Percentiles rank a stretch among this genome's conserved stretches.
phyloP scores from a whole-genome alignment of 2,888 invertebrate genomes.

The Apamea monoglypha region DNA sequence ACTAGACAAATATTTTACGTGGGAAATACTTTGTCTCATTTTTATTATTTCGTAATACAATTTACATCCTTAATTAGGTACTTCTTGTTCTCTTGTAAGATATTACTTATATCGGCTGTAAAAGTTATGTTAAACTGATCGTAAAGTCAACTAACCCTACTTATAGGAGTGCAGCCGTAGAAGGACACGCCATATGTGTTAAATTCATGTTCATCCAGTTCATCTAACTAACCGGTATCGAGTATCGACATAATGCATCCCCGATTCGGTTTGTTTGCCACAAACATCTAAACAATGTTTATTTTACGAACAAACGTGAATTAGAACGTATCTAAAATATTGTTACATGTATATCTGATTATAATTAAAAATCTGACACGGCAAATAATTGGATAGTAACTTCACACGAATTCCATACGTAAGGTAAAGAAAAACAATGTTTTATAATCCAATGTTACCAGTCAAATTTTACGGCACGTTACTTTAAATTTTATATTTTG shows the following conservation, averaged over 20 bases:
- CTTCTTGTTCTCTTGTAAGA: background rate
- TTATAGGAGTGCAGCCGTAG: slow-evolving; percentile 27
- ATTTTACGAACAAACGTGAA: slow-evolving; percentile 35
- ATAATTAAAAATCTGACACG: slow-evolving; percentile 52
- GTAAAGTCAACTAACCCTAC: slow-evolving; percentile 31
- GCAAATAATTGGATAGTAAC: slow-evolving; percentile 51
- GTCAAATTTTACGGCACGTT: slow-evolving; percentile 44
- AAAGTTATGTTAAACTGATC: slow-evolving; percentile 24
- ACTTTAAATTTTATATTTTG: slow-evolving; percentile 40
- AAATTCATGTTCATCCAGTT: slow-evolving; percentile 41
- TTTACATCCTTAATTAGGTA: background rate
- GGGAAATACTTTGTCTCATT: slow-evolving; percentile 2
- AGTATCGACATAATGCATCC: slow-evolving; percentile 23
- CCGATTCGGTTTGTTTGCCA: slow-evolving; percentile 30
- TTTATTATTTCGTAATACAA: background rate
- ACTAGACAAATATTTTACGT: slow-evolving; percentile 19
- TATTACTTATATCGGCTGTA: background rate
- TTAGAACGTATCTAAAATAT: slow-evolving; percentile 43
- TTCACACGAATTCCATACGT: slow-evolving; percentile 45
- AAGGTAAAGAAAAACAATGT: slow-evolving; percentile 42
- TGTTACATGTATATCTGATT: slow-evolving; percentile 45
- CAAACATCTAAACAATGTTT: slow-evolving; percentile 24
- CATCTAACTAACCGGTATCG: slow-evolving; percentile 27
- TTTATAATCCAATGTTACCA: slow-evolving; percentile 42
- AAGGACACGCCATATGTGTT: slow-evolving; percentile 45